Percentiles rank a stretch among this genome's conserved stretches.
Conservation (phyloP, 2,797 vertebrate species). For the Calcarius lapponicus region DNA sequence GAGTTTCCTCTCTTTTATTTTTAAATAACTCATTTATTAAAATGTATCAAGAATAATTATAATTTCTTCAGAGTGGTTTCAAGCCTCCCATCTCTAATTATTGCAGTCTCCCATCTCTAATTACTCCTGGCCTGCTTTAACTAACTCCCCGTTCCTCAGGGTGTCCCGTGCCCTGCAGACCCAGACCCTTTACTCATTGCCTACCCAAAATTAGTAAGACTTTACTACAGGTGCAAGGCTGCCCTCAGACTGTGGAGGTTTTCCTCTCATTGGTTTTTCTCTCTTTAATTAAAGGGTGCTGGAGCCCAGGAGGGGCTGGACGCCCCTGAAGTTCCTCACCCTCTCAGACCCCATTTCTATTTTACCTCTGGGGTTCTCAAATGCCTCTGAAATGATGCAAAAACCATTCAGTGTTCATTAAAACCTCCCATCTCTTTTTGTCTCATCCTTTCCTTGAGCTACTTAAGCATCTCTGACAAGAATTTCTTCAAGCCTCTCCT, state of each 20-base stretch:
- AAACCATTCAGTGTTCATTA: background rate
- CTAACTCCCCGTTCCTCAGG: background rate
- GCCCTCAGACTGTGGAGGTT: background rate
- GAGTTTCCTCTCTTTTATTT: background rate
- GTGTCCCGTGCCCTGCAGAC: background rate
- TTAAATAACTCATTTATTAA: background rate
- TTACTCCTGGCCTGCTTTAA: background rate
- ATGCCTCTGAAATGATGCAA: background rate
- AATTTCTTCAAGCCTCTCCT: background rate
- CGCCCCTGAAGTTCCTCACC: accelerated
- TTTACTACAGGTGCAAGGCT: background rate
- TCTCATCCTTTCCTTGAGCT: background rate
- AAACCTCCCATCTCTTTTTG: background rate
- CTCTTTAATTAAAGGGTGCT: background rate
- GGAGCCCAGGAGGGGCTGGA: background rate
- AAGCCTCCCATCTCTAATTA: background rate
- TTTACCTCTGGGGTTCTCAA: background rate
- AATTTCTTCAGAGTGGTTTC: background rate
- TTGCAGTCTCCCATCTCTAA: background rate
- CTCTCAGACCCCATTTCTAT: background rate
- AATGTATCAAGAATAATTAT: background rate
- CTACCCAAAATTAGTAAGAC: background rate
- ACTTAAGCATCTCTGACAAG: background rate
- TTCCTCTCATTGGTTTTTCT: accelerated
- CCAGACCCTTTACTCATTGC: background rate